Percentiles rank a stretch among this genome's conserved stretches.
These are phyloP conservation scores for Stegodyphus dumicola DNA, from an alignment of 1,140 invertebrate genomes.

Conservation along the genomic window DNA sequence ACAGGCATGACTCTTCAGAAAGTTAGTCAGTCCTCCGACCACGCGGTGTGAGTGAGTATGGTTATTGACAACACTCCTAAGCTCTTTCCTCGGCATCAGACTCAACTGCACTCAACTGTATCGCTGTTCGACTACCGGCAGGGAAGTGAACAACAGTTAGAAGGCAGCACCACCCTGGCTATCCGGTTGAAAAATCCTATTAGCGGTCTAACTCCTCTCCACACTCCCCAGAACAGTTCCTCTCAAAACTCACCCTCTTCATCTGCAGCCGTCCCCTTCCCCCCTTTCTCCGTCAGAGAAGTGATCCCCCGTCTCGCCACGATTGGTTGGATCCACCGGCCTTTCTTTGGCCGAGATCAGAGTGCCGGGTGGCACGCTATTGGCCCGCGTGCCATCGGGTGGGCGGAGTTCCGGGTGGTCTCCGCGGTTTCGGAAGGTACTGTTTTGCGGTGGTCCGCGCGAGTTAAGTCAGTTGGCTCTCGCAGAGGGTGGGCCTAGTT, in stretches of 20 bases:
- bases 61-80: background rate
- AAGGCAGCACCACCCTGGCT: background rate
- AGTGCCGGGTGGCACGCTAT: background rate
- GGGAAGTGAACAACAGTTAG: background rate
- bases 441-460: background rate
- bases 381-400: background rate
- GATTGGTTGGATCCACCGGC: background rate
- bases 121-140: slow-evolving; percentile 1
- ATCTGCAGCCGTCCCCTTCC: background rate
- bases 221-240: background rate
- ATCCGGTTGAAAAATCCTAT: slow-evolving; percentile 11
- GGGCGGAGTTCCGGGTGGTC: background rate
- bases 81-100: background rate
- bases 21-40: background rate
- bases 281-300: background rate
- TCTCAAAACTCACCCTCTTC: slow-evolving; percentile 9
- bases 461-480: background rate
- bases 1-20: background rate
- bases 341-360: slow-evolving; percentile 6
- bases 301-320: background rate
- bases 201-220: background rate
- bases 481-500: background rate
- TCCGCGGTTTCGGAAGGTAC: background rate
- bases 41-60: background rate
- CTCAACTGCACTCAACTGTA: background rate